A percentile compares a stretch with the other conserved stretches of the same genome.
phyloP scores from a whole-genome alignment of 2,797 vertebrate species.

The Poecilia wingei region DNA sequence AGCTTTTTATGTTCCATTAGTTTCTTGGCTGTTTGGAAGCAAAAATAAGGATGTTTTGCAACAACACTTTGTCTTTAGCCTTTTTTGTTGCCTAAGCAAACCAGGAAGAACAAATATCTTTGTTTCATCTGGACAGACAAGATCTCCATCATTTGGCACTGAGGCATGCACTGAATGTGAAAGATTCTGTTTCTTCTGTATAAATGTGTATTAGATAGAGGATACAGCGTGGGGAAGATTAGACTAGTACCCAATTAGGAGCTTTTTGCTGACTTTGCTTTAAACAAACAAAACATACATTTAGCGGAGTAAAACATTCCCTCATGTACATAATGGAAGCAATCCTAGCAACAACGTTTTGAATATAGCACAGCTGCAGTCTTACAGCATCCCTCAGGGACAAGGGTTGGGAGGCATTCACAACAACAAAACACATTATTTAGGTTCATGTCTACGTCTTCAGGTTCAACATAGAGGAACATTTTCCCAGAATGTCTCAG shows the following conservation, averaged over 20 bases:
- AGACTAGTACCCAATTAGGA: conserved; percentile 30
- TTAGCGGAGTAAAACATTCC: conserved; percentile 16
- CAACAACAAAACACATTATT: background rate
- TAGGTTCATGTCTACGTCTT: background rate
- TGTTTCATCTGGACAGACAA: background rate
- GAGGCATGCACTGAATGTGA: background rate
- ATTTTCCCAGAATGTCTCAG: background rate
- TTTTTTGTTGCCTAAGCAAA: background rate
- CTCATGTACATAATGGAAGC: conserved; percentile 36
- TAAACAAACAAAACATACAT: conserved; percentile 6
- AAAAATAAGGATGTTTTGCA: background rate
- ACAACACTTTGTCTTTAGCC: background rate
- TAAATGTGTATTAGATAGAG: background rate
- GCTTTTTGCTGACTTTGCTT: conserved; percentile 52
- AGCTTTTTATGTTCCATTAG: background rate
- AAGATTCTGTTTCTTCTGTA: background rate
- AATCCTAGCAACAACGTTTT: conserved; percentile 10
- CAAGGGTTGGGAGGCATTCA: conserved; percentile 3
- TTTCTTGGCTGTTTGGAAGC: background rate
- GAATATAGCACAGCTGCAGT: conserved; percentile 10
- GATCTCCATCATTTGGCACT: background rate
- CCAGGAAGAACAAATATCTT: background rate
- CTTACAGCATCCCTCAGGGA: conserved; percentile 7
- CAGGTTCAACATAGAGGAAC: background rate
- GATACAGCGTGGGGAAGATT: conserved; percentile 19